Conservation (phyloP, 2,113 vertebrate genomes). For the Tetrao urogallus region DNA sequence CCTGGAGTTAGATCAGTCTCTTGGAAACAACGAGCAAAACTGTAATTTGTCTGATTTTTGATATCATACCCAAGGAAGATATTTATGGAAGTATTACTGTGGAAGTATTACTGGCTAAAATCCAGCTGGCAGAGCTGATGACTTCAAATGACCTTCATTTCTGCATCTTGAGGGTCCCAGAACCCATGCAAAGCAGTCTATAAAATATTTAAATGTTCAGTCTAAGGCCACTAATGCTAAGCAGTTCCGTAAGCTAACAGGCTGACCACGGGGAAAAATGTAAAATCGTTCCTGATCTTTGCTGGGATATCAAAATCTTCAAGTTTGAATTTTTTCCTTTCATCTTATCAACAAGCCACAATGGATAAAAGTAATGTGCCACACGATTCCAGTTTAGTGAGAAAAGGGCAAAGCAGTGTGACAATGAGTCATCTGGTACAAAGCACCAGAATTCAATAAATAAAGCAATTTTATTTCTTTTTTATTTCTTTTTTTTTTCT, state of each 20-base stretch:
- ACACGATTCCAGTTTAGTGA: slow-evolving; percentile 8
- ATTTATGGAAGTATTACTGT: background rate
- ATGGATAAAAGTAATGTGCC: slow-evolving; percentile 10
- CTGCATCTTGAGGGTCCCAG: background rate
- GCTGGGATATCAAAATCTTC: background rate
- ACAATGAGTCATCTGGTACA: slow-evolving; percentile 50
- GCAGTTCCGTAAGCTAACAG: background rate
- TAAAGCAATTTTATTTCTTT: background rate
- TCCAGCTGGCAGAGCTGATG: background rate
- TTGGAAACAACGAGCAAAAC: background rate
- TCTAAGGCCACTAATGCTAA: background rate
- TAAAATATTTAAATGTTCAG: background rate
- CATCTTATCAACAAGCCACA: slow-evolving; percentile 7
- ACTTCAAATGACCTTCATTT: background rate
- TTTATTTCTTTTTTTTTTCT: too few species aligned
- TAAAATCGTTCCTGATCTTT: background rate
- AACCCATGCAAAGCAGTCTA: background rate
- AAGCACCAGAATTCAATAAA: slow-evolving; percentile 57
- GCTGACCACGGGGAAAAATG: background rate
- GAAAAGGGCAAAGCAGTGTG: slow-evolving; percentile 25
- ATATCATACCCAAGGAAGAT: background rate
- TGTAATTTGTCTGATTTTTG: background rate
- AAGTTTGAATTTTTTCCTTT: slow-evolving; percentile 31
- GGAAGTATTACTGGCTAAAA: background rate
- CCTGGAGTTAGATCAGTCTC: background rate